Percentiles rank a stretch among this genome's conserved stretches.
phyloP scores from a whole-genome alignment of 2,113 vertebrate genomes.

The Heterotilapia buettikoferi region DNA sequence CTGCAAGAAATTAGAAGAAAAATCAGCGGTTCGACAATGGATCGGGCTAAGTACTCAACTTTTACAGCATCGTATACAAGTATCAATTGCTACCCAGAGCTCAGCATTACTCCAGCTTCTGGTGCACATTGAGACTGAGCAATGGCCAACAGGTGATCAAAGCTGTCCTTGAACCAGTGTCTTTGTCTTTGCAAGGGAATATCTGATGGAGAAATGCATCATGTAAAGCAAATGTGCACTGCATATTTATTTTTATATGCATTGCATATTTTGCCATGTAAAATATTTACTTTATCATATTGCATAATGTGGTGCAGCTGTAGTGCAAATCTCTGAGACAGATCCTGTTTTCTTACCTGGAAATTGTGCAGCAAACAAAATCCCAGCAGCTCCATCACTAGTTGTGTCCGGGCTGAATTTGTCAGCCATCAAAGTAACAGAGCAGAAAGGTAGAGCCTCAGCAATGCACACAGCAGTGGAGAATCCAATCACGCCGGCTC shows the following conservation, averaged over 20 bases:
- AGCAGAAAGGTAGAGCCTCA: conserved; percentile 70
- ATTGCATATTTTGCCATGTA: neutral
- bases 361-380: conserved; percentile 75
- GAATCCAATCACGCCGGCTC: conserved; percentile 83
- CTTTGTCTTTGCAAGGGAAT: conserved; percentile 73
- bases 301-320: neutral
- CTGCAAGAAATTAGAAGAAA: conserved; percentile 56
- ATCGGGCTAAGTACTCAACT: neutral
- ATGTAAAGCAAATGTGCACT: neutral
- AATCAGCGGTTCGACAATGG: neutral
- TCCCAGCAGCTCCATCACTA: conserved; percentile 86
- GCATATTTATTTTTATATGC: neutral
- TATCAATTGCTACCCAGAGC: conserved; percentile 79
- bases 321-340: neutral
- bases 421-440: conserved; percentile 78
- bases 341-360: conserved; percentile 70
- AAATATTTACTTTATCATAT: neutral
- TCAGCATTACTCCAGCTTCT: conserved; percentile 80
- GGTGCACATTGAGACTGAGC: conserved; percentile 72
- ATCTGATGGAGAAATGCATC: conserved; percentile 53
- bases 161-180: conserved; percentile 85
- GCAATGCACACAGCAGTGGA: conserved; percentile 82
- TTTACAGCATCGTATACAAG: neutral
- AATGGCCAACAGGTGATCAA: conserved; percentile 78
- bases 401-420: conserved; percentile 85